Base-by-base conservation (phyloP, 37 sponge, comb jelly and placozoan genomes). In the Cladorhizidae sp. region DNA sequence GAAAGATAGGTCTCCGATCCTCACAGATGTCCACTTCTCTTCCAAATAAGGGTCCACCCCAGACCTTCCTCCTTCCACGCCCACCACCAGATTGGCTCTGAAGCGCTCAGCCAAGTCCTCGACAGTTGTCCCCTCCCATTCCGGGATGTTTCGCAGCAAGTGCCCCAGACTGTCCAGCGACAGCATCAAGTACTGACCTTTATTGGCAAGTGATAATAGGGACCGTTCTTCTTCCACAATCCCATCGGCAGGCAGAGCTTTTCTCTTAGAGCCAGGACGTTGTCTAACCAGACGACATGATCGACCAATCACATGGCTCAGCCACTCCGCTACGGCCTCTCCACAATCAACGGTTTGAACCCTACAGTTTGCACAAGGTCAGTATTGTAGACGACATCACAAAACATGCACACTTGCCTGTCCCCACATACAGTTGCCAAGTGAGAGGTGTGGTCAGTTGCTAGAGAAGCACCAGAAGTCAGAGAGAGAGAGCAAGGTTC, bases 31-130 rank as follows among this genome's bases (percentile, higher is more conserved):
- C 93, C 93, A 95, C 11, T 26, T 20, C 35, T 95, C 95, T 61
- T 95, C 95, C 22, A 42, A 43, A 55, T 93, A 95, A 3, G 94
- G 94, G 23, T 42, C 49, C 35, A 68, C 31, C 11, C 37, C 61
- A n/a, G 25, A 25, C 5, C 22, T 20, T 38, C 36, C 67, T 38
- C 32, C 37, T 21, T 25, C 25, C 3, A 82, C 79, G 29, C 31
- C 36, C 40, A 95, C 69, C 35, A 95, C 78, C 29, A 95, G 71
- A 70, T 95, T 95, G 55, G 95, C 81, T 52, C 95, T 55, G 57
- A 95, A 95, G 22, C 93, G 59, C 14, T 32, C 35, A 40, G 72
- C 22, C 26, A 87, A 37, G 1, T 70, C 76, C 12, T 74, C 85
- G 7, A 76, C 1, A 31, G 39, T 39, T 28, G 33, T 2, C n/a